Percentiles rank a stretch among this genome's conserved stretches.
Conservation (phyloP, 2,113 vertebrate species). For the Menidia beryllina region DNA sequence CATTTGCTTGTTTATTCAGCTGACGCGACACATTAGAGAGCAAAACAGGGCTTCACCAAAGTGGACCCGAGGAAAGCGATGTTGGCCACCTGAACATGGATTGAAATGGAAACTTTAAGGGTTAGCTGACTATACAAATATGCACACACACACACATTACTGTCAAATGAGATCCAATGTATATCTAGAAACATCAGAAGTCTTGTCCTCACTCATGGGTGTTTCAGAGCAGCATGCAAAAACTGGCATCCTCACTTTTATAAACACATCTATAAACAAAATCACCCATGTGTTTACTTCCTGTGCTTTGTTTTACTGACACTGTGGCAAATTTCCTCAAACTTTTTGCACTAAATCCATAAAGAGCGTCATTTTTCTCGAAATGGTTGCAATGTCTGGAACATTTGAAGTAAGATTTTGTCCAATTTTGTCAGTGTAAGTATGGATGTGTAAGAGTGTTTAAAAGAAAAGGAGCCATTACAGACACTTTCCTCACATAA, state of each 20-base stretch:
- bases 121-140: slow-evolving; percentile 41
- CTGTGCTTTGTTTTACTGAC: not conserved
- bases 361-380: not conserved
- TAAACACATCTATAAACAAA: not conserved
- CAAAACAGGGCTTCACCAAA: slow-evolving; percentile 23
- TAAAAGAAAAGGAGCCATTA: slow-evolving; percentile 56
- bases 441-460: slow-evolving; percentile 48
- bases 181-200: not conserved
- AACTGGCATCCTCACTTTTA: not conserved
- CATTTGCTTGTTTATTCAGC: slow-evolving; percentile 22
- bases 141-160: not conserved
- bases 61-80: slow-evolving; percentile 37
- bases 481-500: slow-evolving; percentile 61
- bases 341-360: not conserved
- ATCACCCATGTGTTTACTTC: not conserved
- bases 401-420: not conserved
- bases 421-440: too few relatives aligned
- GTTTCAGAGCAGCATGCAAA: not conserved
- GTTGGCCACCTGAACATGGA: slow-evolving; percentile 31
- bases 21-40: slow-evolving; percentile 1
- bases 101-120: slow-evolving; percentile 20
- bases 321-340: not conserved
- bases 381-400: slow-evolving; percentile 27
- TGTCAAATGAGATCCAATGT: not conserved
- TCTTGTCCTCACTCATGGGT: not conserved